Percentiles rank a stretch among this genome's conserved stretches.
phyloP scores from a whole-genome alignment of 2,113 vertebrate genomes.

The Pteronura brasiliensis region DNA sequence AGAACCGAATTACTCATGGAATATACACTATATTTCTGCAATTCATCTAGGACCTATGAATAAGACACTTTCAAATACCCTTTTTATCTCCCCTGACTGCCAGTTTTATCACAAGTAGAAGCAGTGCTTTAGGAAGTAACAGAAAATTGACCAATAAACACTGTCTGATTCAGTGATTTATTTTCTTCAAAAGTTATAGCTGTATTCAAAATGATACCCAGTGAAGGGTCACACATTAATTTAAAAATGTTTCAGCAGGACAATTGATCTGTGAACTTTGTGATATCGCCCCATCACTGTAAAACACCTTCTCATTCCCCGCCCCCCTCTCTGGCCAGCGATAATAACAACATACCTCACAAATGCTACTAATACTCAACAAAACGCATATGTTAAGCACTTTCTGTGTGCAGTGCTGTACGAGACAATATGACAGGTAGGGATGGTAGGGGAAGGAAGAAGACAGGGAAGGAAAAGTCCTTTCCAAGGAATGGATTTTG shows the following conservation, averaged over 20 bases:
- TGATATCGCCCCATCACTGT: not conserved
- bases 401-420: not conserved
- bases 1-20: not conserved
- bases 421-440: not conserved
- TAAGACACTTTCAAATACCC: not conserved
- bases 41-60: not conserved
- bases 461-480: not conserved
- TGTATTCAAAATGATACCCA: slow-evolving; percentile 54
- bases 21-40: not conserved
- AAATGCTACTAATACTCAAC: not conserved
- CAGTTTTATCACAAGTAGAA: slow-evolving; percentile 35
- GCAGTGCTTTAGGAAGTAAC: slow-evolving; percentile 40
- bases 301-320: not conserved
- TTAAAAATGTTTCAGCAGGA: slow-evolving; percentile 57
- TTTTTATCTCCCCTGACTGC: slow-evolving; percentile 47
- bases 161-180: slow-evolving; percentile 52
- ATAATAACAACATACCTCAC: not conserved
- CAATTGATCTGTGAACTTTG: slow-evolving; percentile 42
- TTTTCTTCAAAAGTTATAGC: slow-evolving; percentile 58
- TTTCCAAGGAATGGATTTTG: not conserved
- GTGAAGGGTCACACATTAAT: slow-evolving; percentile 58
- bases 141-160: slow-evolving; percentile 54
- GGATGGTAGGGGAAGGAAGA: fast-evolving
- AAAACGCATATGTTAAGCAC: not conserved
- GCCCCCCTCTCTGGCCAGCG: not conserved